Percentiles rank a stretch among this genome's conserved stretches.
These are phyloP conservation scores for Esox masquinongy DNA, from an alignment of 2,797 vertebrate genomes.

Conservation along the genomic window DNA sequence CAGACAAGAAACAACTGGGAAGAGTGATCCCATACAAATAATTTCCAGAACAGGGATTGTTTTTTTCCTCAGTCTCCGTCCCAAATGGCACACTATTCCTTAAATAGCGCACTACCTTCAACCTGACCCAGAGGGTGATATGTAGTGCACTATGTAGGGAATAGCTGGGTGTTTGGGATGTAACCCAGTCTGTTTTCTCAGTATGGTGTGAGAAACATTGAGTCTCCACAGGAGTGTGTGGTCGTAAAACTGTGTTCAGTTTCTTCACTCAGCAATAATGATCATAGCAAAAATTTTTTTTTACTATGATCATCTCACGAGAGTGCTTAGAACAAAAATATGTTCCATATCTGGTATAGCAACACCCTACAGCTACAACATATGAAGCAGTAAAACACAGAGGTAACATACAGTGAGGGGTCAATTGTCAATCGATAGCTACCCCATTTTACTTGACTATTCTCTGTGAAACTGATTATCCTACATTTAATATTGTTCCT, in stretches of 20 bases:
- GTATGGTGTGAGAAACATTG: neutral
- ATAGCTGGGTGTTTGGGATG: too few relatives aligned
- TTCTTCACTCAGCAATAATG: neutral
- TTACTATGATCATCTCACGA: too few relatives aligned
- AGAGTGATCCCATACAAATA: neutral
- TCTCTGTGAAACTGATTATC: constrained; percentile 34
- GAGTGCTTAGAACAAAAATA: too few relatives aligned
- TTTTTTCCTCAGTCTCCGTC: neutral
- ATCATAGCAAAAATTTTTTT: too few relatives aligned
- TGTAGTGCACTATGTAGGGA: too few relatives aligned
- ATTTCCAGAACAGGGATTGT: neutral
- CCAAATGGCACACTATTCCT: too few relatives aligned
- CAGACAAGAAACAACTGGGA: neutral
- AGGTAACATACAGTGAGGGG: neutral
- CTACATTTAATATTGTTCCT: constrained; percentile 11
- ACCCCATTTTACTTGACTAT: constrained; percentile 20
- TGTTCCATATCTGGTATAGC: too few relatives aligned
- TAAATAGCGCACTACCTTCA: too few relatives aligned
- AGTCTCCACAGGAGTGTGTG: neutral
- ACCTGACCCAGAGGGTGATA: too few relatives aligned
- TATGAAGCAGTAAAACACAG: neutral
- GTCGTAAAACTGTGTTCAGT: neutral
- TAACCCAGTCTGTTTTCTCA: neutral
- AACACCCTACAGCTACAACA: too few relatives aligned
- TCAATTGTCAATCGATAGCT: constrained; percentile 42